Evolutionary conservation across 2,888 invertebrate genomes (phyloP).

Genomic region (Odontomyia ornata): DNA sequence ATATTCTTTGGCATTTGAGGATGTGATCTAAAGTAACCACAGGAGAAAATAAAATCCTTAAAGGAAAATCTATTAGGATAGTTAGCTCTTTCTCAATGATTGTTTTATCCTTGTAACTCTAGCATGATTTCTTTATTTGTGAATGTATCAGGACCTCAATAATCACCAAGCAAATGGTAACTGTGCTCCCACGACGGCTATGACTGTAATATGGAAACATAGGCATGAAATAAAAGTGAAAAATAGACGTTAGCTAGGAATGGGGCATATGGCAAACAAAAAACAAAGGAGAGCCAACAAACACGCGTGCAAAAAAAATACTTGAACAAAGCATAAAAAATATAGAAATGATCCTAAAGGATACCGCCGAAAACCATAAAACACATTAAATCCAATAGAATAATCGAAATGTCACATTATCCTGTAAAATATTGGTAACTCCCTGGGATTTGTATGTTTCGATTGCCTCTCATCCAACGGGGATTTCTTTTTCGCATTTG

Average conservation of each 20-base stretch:
- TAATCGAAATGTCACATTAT: slow-evolving; percentile 66
- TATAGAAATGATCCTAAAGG: slow-evolving; percentile 45
- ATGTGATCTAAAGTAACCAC: too few relatives aligned
- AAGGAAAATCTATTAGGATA: too few relatives aligned
- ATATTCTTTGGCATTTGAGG: neutral
- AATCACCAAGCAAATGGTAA: neutral
- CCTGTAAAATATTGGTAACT: slow-evolving; percentile 62
- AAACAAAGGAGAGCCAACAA: slow-evolving; percentile 38
- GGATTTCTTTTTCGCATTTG: slow-evolving; percentile 30
- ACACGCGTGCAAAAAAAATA: slow-evolving; percentile 35
- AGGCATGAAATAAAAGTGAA: slow-evolving; percentile 39
- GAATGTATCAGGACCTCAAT: neutral
- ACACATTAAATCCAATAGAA: slow-evolving; percentile 65
- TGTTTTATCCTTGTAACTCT: too few relatives aligned
- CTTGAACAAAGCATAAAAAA: slow-evolving; percentile 38
- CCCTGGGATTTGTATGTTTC: slow-evolving; percentile 48
- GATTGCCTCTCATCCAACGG: slow-evolving; percentile 37
- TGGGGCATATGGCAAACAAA: neutral
- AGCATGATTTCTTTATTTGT: neutral
- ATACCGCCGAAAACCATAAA: slow-evolving; percentile 56
- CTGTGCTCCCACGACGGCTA: neutral
- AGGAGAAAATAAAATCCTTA: too few relatives aligned
- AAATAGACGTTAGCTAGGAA: slow-evolving; percentile 1
- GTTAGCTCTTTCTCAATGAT: too few relatives aligned
- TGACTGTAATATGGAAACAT: slow-evolving; percentile 32